Conservation (phyloP, 2,888 invertebrate genomes). For the Chrysopilus asiliformis region DNA sequence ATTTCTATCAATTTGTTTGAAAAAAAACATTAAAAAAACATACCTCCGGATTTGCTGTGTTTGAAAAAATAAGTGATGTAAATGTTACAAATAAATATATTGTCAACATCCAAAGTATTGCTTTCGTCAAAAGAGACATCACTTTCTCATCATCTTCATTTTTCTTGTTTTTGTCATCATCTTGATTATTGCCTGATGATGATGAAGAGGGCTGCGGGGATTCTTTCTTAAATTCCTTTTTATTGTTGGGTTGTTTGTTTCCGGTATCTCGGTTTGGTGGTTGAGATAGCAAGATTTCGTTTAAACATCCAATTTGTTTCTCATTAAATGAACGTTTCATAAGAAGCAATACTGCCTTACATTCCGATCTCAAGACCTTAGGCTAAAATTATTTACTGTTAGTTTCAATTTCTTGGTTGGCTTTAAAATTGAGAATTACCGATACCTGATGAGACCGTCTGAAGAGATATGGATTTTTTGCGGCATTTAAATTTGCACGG, state of each 20-base stretch:
- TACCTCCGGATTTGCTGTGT: conserved; percentile 60
- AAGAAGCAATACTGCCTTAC: no score
- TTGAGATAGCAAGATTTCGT: no score
- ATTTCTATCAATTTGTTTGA: conserved; percentile 1
- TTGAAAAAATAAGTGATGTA: conserved; percentile 56
- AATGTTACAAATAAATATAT: conserved; percentile 61
- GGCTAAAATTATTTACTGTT: no score
- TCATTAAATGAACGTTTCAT: no score
- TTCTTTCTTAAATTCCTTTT: conserved; percentile 6
- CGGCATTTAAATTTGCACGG: no score
- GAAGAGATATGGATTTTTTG: no score
- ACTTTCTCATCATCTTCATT: conserved; percentile 55
- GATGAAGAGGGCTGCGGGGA: conserved; percentile 7
- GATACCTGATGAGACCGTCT: no score
- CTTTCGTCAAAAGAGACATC: conserved; percentile 58
- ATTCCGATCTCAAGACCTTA: no score
- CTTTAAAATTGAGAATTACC: no score
- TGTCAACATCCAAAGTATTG: conserved; percentile 65
- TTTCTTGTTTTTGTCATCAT: conserved; percentile 33
- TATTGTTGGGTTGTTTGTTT: conserved; percentile 3
- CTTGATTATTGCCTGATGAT: conserved; percentile 18
- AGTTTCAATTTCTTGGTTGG: no score
- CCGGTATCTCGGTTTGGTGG: neutral
- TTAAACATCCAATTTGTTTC: no score
- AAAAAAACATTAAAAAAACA: conserved; percentile 5